A percentile compares a stretch with the other conserved stretches of the same genome.
phyloP scores from a whole-genome alignment of 2,797 vertebrate genomes.

The Lindbergichthys nudifrons region DNA sequence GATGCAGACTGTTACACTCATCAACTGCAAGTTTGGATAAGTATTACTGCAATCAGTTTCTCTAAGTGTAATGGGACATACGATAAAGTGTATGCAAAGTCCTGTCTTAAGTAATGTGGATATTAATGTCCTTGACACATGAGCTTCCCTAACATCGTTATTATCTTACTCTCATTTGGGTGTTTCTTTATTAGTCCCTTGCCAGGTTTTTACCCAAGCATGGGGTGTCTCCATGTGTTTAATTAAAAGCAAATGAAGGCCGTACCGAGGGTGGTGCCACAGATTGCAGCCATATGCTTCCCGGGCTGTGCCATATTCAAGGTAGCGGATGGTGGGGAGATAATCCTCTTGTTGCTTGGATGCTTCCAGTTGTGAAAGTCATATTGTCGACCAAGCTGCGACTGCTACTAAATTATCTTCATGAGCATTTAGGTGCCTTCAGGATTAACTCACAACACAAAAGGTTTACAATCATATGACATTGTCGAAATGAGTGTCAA shows the following conservation, averaged over 20 bases:
- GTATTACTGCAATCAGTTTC: conserved; percentile 33
- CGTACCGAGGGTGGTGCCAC: conserved; percentile 56
- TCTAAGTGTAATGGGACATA: conserved; percentile 22
- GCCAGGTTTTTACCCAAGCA: conserved; percentile 13
- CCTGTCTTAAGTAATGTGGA: conserved; percentile 22
- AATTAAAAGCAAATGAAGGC: conserved; percentile 74
- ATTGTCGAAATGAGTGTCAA: neutral
- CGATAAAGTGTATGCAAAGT: conserved; percentile 9
- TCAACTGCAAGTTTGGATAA: conserved; percentile 20
- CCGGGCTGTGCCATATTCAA: conserved; percentile 49
- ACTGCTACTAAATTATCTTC: conserved; percentile 34
- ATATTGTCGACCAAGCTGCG: conserved; percentile 25
- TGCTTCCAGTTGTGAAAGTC: conserved; percentile 55
- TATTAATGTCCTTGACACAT: conserved; percentile 43
- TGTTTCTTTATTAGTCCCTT: conserved; percentile 51
- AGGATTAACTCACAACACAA: neutral
- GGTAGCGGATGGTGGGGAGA: conserved; percentile 49
- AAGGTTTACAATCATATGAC: conserved; percentile 13
- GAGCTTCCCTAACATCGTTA: conserved; percentile 37
- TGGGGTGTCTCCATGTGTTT: conserved; percentile 65
- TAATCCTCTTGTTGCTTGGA: conserved; percentile 57
- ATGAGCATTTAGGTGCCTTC: conserved; percentile 3
- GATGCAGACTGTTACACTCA: conserved; percentile 31
- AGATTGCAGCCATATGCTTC: conserved; percentile 78
- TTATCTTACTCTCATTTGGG: conserved; percentile 27